phyloP scores from a whole-genome alignment of 2,888 invertebrate genomes.

The Leptopilina drosophilae region DNA sequence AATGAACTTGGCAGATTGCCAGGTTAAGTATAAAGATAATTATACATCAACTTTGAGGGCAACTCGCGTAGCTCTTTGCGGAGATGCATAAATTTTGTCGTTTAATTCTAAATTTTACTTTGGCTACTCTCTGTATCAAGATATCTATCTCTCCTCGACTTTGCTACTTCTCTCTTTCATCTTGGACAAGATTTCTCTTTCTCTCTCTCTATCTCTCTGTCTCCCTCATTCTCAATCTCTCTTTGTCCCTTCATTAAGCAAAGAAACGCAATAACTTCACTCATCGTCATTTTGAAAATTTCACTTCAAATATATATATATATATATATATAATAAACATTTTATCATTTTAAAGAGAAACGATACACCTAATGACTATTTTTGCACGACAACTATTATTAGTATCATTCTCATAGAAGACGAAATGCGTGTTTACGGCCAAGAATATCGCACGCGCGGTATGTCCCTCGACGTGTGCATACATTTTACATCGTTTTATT shows the following conservation, averaged over 20 bases:
- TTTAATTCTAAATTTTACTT: slow-evolving; percentile 23
- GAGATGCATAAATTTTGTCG: slow-evolving; percentile 16
- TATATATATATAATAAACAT: not conserved
- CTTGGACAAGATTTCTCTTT: not conserved
- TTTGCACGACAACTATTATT: slow-evolving; percentile 65
- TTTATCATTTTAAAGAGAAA: slow-evolving; percentile 49
- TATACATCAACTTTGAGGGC: slow-evolving; percentile 10
- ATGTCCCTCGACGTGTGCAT: slow-evolving; percentile 55
- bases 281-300: slow-evolving; percentile 6
- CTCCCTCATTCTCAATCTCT: not conserved
- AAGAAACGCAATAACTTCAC: not conserved
- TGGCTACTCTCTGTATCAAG: slow-evolving; percentile 1
- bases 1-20: slow-evolving; percentile 8
- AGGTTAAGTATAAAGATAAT: slow-evolving; percentile 11
- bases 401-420: slow-evolving; percentile 60
- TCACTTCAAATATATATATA: not conserved
- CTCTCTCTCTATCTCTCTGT: not conserved
- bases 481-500: slow-evolving; percentile 56
- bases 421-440: slow-evolving; percentile 60
- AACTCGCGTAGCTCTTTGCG: slow-evolving; percentile 7
- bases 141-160: not conserved
- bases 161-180: not conserved
- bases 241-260: not conserved
- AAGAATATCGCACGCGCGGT: slow-evolving; percentile 59
- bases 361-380: slow-evolving; percentile 62